These are phyloP conservation scores for Macroteleia sp. DNA, from an alignment of 2,888 invertebrate genomes.

Conservation along the genomic window DNA sequence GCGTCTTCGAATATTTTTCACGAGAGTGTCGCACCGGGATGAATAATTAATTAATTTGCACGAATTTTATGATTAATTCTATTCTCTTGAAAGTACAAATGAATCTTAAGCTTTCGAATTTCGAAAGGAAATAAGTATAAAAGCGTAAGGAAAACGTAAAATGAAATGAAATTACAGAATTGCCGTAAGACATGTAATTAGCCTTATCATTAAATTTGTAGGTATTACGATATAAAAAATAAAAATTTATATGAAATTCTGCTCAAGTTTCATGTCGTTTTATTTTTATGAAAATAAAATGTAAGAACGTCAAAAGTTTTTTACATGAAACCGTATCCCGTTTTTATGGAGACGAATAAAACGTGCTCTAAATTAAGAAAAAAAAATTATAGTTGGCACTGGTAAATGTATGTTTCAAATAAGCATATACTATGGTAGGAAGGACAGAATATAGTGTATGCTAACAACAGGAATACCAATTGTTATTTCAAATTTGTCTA, in stretches of 20 bases:
- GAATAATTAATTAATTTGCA: conserved; percentile 24
- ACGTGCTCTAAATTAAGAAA: conserved; percentile 55
- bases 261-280: conserved; percentile 39
- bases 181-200: conserved; percentile 39
- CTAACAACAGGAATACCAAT: too few relatives aligned
- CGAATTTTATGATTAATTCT: conserved; percentile 31
- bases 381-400: conserved; percentile 45
- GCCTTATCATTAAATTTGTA: conserved; percentile 39
- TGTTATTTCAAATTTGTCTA: too few relatives aligned
- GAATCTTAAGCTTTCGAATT: conserved; percentile 32
- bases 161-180: conserved; percentile 36
- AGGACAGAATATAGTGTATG: too few relatives aligned
- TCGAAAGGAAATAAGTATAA: conserved; percentile 28
- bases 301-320: conserved; percentile 49
- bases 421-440: too few relatives aligned
- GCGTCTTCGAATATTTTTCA: too few relatives aligned
- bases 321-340: conserved; percentile 48
- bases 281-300: conserved; percentile 56
- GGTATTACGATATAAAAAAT: conserved; percentile 43
- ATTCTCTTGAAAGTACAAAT: conserved; percentile 6
- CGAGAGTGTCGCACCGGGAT: too few relatives aligned
- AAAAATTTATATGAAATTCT: conserved; percentile 51
- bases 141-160: conserved; percentile 20
- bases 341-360: conserved; percentile 57
- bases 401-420: too few relatives aligned